Base-by-base conservation (phyloP, 2,888 invertebrate genomes). In the Xanthorhoe spadicearia region DNA sequence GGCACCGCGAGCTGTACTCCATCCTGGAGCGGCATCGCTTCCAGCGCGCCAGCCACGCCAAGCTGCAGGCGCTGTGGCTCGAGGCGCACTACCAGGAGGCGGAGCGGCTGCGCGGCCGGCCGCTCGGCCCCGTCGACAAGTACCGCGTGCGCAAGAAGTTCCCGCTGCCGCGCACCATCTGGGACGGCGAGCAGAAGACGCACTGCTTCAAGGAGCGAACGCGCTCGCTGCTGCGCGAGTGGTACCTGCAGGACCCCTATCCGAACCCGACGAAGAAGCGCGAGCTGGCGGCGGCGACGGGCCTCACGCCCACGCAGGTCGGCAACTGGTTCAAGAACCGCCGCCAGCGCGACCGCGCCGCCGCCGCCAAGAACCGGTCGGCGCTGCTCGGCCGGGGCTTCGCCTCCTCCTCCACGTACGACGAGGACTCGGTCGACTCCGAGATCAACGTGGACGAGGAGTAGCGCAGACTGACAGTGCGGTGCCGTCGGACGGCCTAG, bases 151-250 rank as follows among this genome's bases (percentile, higher is more conserved):
- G 99, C 70, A 96, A 99, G 94, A 99, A 99, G 95, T 99, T 99
- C 89, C 99, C 99, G 19, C 93, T 99, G 82, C 99, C 99, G 61
- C 94, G 98, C 78, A 99, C 99, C 70, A 99, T 99, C 83, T 99
- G 99, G 99, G 99, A 99, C 90, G 99, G 99, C 66, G 99, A 99
- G 88, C 99, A 99, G 93, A 99, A 99, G 76, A 98, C 98, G 86
- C 99, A 99, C 92, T 99, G 99, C 92, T 99, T 99, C 94, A 99
- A 99, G 91, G 97, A 99, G 93, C 94, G 99, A 73, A 99, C 99
- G 83, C 93, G 99, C 76, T 98, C 98, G 79, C 94, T 99, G 75
- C 94, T 99, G 74, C 94, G 99, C 70, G 99, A 99, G 94, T 99
- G 99, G 98, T 99, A 99, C 90, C 95, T 99, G 63, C 98, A 98